Evolutionary conservation across 2,888 invertebrate species (phyloP), one percentile per base, ranked within the genome.

Genomic region (Drosophila ustulata): DNA sequence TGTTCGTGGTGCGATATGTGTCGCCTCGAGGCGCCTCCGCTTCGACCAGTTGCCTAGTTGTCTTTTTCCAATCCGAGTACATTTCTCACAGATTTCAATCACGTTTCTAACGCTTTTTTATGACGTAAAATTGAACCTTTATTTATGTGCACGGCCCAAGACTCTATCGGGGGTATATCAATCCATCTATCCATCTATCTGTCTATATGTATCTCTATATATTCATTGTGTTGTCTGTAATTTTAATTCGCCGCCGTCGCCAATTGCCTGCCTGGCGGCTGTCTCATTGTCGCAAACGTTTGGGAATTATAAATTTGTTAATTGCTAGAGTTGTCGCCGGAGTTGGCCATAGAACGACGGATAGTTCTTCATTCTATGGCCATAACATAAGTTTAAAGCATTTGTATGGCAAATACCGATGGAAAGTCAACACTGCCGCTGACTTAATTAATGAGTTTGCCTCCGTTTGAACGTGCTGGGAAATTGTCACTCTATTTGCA

Each of bases 111-210:
- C 86, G 83, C 85, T 77, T 87, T 82, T 89, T 87, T 88, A 89
- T 89, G 89, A 89, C 79, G 74, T 88, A 87, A 89, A 89, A 88
- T 85, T 89, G 72, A 86, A 84, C 84, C 81, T 87, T 79, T 81
- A 74, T 76, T 79, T 67, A 74, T 76, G 67, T 63, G 64, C 70
- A 52, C 46, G 45, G 30, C 57, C 39, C 32, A n/a, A n/a, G 46
- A 11, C 73, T 56, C 58, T 47, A 65, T 47, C 68, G 63, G 63
- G n/a, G 67, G 63, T 64, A 76, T 51, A 71, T 34, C 68, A 43
- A 70, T 72, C 58, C 32, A 58, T 30, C 55, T 13, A 63, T 57
- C 53, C 34, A 58, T 23, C n/a, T 32, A 47, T 47, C 11, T 47
- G 47, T 39, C 46, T 49, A 47, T 13, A 49, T 37, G 41, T 46